Conservation (phyloP, 1,140 invertebrate genomes). For the Formica selysi region DNA sequence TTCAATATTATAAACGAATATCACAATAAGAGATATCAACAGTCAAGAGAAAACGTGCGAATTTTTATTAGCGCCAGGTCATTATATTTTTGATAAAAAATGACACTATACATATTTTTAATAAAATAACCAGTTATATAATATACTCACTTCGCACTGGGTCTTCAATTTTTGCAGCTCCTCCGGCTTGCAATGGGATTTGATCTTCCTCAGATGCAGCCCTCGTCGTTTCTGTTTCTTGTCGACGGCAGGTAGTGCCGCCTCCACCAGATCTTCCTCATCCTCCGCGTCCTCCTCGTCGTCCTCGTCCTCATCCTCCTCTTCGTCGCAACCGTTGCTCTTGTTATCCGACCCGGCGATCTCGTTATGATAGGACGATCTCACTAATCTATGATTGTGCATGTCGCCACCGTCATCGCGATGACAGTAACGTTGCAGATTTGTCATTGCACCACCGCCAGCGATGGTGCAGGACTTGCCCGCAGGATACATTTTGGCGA, state of each 20-base stretch:
- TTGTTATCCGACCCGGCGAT: slow-evolving; percentile 82
- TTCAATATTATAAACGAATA: not conserved
- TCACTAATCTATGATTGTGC: slow-evolving; percentile 68
- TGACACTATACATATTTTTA: not conserved
- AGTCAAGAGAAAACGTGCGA: not conserved
- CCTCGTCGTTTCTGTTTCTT: slow-evolving; percentile 88
- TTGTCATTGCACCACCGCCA: slow-evolving; percentile 62
- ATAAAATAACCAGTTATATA: not conserved
- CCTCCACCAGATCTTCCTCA: slow-evolving; percentile 90
- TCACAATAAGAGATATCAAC: not conserved
- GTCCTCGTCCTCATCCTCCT: slow-evolving; percentile 75
- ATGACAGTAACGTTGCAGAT: slow-evolving; percentile 66
- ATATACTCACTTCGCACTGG: slow-evolving; percentile 88
- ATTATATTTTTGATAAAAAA: not conserved
- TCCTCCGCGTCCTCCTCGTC: slow-evolving; percentile 78
- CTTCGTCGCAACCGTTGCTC: slow-evolving; percentile 80
- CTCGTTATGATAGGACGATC: slow-evolving; percentile 73
- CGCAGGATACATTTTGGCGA: slow-evolving; percentile 73
- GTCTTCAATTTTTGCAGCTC: slow-evolving; percentile 91
- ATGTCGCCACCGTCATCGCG: slow-evolving; percentile 42
- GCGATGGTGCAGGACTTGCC: slow-evolving; percentile 69
- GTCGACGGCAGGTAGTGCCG: slow-evolving; percentile 89
- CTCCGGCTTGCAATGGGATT: slow-evolving; percentile 93
- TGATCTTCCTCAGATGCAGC: slow-evolving; percentile 90
- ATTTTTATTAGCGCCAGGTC: not conserved